Base-by-base conservation (phyloP, 2,113 vertebrate genomes). In the Sisor rabdophorus region DNA sequence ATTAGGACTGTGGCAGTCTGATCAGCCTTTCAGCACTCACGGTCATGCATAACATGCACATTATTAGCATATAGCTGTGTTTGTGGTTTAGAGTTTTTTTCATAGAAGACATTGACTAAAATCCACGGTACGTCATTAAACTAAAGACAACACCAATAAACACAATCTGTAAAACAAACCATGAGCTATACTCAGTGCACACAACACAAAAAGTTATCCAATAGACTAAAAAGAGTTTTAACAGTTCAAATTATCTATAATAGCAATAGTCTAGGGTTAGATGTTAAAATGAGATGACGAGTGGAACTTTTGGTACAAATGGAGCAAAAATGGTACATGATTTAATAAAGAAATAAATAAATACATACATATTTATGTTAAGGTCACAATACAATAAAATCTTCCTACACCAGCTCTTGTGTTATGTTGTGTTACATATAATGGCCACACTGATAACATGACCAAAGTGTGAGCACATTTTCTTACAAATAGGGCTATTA, bases 401-500 rank as follows among this genome's bases (percentile, higher is more conserved):
- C 20, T 61, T 19, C 20, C 4, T 11, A 17, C 9, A 53, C 4
- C 7, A 22, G 15, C 24, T 70, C 10, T 54, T 7, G 11, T 54
- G 26, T 70, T 54, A 30, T 22, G 55, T 55, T 36, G 28, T 10
- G 28, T 30, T 28, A 36, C 52, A 71, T 53, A 55, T 55, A 71
- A 22, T 71, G 52, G 69, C 52, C 69, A 55, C 16, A 5, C 26
- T 53, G 54, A 40, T 59, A 36, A 72, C 47, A 32, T 48, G 56
- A 36, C 30, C 30, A 36, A 59, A 11, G 9, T 32, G 55, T 32
- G 61, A 12, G 32, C 67, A 64, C 68, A 70, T 68, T 55, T 53
- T 55, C 22, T 68, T 64, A 75, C 82, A 73, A 69, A 69, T 44
- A 76, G 32, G 48, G 40, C 76, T 64, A 77, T 81, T 84, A 73